A percentile compares a stretch with the other conserved stretches of the same genome.
These are phyloP conservation scores for Sitta carolinensis DNA, from an alignment of 2,797 vertebrate species.

Conservation along the genomic window DNA sequence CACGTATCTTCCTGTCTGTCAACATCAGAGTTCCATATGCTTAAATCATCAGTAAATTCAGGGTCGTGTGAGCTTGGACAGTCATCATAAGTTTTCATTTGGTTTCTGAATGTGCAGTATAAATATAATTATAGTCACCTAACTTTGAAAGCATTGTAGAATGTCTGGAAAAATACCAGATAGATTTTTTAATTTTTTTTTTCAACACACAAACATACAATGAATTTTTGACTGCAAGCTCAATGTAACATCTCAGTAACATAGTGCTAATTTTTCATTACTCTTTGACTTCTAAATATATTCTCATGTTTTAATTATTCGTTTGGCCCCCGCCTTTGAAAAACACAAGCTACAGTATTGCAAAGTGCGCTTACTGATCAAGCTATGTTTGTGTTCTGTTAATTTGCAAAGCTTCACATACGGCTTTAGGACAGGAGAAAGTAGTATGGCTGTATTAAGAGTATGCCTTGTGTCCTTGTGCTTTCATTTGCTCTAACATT, in stretches of 20 bases:
- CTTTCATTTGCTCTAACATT: neutral
- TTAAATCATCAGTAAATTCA: neutral
- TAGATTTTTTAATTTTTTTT: neutral
- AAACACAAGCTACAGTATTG: neutral
- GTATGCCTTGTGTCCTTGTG: neutral
- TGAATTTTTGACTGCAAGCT: neutral
- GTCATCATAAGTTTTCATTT: neutral
- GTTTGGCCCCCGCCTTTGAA: neutral
- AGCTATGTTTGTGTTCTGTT: neutral
- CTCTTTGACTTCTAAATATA: neutral
- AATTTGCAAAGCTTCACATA: neutral
- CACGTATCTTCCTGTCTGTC: neutral
- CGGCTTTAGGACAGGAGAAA: neutral
- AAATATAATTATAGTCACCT: neutral
- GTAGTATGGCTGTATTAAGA: neutral
- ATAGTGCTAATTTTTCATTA: neutral
- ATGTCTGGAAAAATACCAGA: neutral
- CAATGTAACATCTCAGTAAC: neutral
- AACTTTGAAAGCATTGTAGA: neutral
- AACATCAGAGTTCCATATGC: neutral
- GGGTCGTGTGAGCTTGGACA: neutral
- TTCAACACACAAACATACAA: neutral
- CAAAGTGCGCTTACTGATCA: neutral
- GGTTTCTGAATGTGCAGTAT: neutral
- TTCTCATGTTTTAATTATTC: neutral